These are phyloP conservation scores for Petromus typicus DNA, from an alignment of 2,113 vertebrate genomes.

Conservation along the genomic window DNA sequence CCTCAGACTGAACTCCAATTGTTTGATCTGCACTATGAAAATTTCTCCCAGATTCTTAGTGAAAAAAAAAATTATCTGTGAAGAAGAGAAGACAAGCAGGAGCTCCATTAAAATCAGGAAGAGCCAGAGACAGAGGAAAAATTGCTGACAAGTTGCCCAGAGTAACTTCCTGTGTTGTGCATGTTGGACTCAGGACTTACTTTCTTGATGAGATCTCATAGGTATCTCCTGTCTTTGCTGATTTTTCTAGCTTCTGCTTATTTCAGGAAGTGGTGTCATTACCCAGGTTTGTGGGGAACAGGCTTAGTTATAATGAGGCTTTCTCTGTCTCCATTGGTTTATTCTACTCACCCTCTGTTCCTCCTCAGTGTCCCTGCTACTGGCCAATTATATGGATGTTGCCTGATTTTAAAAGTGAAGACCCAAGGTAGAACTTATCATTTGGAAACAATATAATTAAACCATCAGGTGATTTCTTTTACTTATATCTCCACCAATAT, in stretches of 20 bases:
- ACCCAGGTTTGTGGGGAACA: not conserved
- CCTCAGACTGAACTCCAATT: not conserved
- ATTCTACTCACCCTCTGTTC: not conserved
- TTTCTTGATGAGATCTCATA: not conserved
- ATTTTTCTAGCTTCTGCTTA: not conserved
- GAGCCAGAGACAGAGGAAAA: not conserved
- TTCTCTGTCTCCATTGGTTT: not conserved
- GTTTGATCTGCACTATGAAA: not conserved
- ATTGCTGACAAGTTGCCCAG: not conserved
- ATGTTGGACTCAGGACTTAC: not conserved
- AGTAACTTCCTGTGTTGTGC: not conserved
- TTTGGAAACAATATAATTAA: not conserved
- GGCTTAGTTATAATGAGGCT: not conserved
- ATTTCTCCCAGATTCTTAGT: not conserved
- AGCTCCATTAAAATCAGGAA: not conserved
- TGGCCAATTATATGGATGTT: not conserved
- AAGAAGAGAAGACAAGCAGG: not conserved
- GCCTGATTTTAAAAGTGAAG: not conserved
- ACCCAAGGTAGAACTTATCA: not conserved
- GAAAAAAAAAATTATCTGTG: not conserved
- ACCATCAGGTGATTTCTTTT: not conserved
- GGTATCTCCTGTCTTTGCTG: too few species aligned
- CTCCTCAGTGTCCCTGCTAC: not conserved
- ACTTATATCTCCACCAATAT: not conserved
- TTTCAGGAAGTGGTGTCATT: not conserved